A percentile compares a stretch with the other conserved stretches of the same genome.
phyloP scores from a whole-genome alignment of 2,797 vertebrate genomes.

The Parotocinclus haroldoi region DNA sequence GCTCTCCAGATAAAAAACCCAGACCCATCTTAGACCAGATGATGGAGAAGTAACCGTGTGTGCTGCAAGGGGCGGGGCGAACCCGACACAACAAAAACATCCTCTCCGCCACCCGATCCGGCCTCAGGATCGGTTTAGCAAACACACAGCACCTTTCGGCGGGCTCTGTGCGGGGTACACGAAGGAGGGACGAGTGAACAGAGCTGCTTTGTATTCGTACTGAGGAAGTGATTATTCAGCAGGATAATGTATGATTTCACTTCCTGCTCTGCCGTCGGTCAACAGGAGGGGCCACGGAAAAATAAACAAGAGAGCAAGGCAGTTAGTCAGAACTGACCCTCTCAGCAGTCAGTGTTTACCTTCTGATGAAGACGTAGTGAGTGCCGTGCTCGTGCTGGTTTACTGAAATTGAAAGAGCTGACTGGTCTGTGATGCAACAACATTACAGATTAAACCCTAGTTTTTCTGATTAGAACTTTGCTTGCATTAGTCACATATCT shows the following conservation, averaged over 20 bases:
- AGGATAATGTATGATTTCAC: constrained; percentile 45
- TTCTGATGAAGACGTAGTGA: no score
- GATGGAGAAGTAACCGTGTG: background rate
- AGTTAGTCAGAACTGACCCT: constrained; percentile 9
- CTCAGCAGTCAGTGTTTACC: no score
- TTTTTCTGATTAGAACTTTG: no score
- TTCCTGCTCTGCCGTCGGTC: constrained; percentile 43
- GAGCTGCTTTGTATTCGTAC: constrained; percentile 13
- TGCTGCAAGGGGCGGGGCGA: background rate
- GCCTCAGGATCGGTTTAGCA: background rate
- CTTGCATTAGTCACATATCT: no score
- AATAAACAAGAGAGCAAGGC: constrained; percentile 19
- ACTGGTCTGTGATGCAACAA: no score
- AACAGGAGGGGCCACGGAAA: constrained; percentile 24
- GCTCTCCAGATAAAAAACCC: no score
- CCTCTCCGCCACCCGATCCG: constrained; percentile 1
- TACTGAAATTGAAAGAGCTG: no score
- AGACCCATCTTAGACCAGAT: no score
- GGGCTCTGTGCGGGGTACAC: constrained; percentile 31
- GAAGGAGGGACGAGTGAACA: constrained; percentile 9
- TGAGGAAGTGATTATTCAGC: constrained; percentile 40
- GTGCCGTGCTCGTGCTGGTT: no score
- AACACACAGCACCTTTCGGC: constrained; percentile 22
- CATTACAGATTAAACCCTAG: no score
- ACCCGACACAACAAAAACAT: constrained; percentile 3